Conservation (phyloP, 2,113 vertebrate genomes). For the Cnemophilus loriae region DNA sequence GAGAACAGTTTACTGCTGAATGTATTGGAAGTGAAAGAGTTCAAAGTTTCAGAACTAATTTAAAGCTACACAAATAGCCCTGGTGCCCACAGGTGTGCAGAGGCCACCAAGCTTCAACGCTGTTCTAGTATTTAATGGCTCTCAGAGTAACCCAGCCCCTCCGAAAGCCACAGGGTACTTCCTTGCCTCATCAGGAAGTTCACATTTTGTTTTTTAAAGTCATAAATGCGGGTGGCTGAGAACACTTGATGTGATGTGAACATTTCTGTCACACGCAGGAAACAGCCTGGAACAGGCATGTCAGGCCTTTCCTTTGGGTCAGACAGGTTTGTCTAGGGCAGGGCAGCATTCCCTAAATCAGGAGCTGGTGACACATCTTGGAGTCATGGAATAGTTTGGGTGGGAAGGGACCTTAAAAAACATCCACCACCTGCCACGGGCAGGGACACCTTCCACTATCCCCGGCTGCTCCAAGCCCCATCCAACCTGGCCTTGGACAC, state of each 20-base stretch:
- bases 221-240: neutral
- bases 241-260: neutral
- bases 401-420: neutral
- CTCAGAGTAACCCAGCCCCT: neutral
- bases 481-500: neutral
- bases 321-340: neutral
- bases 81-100: neutral
- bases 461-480: neutral
- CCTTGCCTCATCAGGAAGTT: neutral
- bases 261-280: neutral
- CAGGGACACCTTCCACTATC: neutral
- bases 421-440: neutral
- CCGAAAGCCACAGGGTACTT: accelerated
- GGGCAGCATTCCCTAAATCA: neutral
- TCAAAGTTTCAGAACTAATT: neutral
- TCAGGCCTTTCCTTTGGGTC: neutral
- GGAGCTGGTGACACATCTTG: neutral
- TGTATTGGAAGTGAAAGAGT: neutral
- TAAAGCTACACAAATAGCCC: neutral
- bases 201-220: accelerated
- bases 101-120: accelerated
- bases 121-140: neutral
- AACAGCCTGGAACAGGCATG: neutral
- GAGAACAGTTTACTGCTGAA: neutral
- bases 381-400: neutral